A percentile compares a stretch with the other conserved stretches of the same genome.
phyloP scores from a whole-genome alignment of 2,888 invertebrate species.

The Caenorhabditis sp. region DNA sequence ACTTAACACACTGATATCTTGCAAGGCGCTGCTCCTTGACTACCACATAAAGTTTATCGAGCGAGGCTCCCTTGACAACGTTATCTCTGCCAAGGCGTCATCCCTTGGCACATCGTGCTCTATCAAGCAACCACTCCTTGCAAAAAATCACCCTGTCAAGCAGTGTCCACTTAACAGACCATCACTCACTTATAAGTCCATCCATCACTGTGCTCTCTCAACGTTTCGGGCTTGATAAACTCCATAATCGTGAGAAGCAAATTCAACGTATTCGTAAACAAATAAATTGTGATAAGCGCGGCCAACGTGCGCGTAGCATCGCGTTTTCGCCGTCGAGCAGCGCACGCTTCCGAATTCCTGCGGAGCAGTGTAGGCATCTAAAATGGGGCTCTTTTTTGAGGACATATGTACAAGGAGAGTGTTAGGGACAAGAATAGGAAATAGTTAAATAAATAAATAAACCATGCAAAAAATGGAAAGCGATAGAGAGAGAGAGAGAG shows the following conservation, averaged over 20 bases:
- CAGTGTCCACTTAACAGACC: not conserved
- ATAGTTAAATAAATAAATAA: constrained; percentile 5
- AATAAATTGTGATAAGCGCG: constrained; percentile 54
- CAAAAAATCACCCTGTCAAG: no score
- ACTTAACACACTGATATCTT: no score
- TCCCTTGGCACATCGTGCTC: no score
- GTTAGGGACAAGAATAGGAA: not conserved
- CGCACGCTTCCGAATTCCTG: constrained; percentile 42
- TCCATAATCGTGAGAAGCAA: constrained; percentile 55
- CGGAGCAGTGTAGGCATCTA: constrained; percentile 41
- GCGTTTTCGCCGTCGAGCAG: constrained; percentile 42
- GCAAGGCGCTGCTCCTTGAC: no score
- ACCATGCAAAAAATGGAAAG: not conserved
- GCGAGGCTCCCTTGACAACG: no score
- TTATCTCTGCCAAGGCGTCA: no score
- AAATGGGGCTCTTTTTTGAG: not conserved
- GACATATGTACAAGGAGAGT: not conserved
- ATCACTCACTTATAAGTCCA: constrained; percentile 48
- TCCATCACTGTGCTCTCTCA: constrained; percentile 38
- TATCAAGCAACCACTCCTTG: no score
- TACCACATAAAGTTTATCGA: no score
- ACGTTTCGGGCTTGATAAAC: constrained; percentile 44
- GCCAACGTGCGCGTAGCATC: constrained; percentile 55
- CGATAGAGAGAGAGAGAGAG: constrained; percentile 11
- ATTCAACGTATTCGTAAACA: constrained; percentile 55